Evolutionary conservation across 2,888 invertebrate genomes (phyloP).

Genomic region (Philonicus albiceps): DNA sequence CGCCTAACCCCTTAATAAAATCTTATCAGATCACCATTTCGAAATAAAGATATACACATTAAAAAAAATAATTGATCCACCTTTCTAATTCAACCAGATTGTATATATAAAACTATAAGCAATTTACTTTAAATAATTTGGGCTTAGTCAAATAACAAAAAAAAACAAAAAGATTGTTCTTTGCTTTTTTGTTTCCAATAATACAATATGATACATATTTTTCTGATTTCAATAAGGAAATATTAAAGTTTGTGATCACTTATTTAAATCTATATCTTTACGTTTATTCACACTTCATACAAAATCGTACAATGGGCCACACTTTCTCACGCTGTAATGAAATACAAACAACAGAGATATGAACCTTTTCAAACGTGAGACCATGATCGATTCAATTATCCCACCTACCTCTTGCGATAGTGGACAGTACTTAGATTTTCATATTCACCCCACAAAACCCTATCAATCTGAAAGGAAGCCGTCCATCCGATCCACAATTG

Average conservation of each 20-base stretch:
- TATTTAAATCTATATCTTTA: background rate
- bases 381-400: constrained; percentile 7
- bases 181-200: too few relatives aligned
- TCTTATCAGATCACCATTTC: too few relatives aligned
- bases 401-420: constrained; percentile 26
- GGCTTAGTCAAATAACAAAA: too few relatives aligned
- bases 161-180: background rate
- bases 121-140: too few relatives aligned
- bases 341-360: constrained; percentile 7
- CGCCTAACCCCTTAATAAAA: too few relatives aligned
- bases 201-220: too few relatives aligned
- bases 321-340: constrained; percentile 31
- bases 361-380: constrained; percentile 33
- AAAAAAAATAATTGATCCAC: too few relatives aligned
- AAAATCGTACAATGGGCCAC: background rate
- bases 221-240: too few relatives aligned
- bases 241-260: too few relatives aligned
- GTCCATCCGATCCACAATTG: background rate
- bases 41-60: too few relatives aligned
- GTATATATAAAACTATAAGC: too few relatives aligned
- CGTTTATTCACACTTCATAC: background rate
- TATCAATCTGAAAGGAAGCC: background rate
- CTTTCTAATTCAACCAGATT: too few relatives aligned
- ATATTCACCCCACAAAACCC: background rate
- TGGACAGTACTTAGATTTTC: background rate